These are phyloP conservation scores for Tragelaphus scriptus DNA, from an alignment of 2,113 vertebrate species.

Conservation along the genomic window DNA sequence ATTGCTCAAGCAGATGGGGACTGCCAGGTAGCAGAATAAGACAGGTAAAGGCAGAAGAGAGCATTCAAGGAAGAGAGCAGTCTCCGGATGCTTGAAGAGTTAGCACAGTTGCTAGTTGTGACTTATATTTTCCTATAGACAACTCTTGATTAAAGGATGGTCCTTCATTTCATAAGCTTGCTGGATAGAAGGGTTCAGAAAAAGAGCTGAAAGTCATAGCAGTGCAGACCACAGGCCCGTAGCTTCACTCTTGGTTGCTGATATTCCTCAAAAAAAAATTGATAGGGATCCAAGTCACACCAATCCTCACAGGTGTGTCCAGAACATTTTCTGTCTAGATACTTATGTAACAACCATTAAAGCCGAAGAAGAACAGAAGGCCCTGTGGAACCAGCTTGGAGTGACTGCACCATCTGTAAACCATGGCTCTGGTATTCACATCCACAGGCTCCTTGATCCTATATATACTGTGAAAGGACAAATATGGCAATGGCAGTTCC, in stretches of 20 bases:
- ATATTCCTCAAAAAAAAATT: neutral
- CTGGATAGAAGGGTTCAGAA: neutral
- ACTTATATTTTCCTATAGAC: neutral
- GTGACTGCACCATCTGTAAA: neutral
- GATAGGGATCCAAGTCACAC: neutral
- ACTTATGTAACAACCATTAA: neutral
- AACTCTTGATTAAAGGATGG: neutral
- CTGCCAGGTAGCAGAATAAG: neutral
- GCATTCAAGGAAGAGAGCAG: neutral
- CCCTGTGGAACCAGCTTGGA: neutral
- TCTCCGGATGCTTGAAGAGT: neutral
- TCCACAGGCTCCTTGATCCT: neutral
- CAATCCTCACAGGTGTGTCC: neutral
- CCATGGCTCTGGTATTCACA: neutral
- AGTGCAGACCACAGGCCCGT: neutral
- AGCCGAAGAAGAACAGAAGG: neutral
- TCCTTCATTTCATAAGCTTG: neutral
- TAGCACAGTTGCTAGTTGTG: neutral
- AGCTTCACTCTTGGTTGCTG: neutral
- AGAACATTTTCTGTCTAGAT: neutral
- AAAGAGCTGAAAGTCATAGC: neutral
- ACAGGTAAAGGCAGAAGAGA: neutral
- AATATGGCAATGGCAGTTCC: neutral
- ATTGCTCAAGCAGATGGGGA: neutral
- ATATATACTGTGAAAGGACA: neutral